A percentile compares a stretch with the other conserved stretches of the same genome.
phyloP scores from a whole-genome alignment of 2,113 vertebrate genomes.

The Megaleporinus macrocephalus region DNA sequence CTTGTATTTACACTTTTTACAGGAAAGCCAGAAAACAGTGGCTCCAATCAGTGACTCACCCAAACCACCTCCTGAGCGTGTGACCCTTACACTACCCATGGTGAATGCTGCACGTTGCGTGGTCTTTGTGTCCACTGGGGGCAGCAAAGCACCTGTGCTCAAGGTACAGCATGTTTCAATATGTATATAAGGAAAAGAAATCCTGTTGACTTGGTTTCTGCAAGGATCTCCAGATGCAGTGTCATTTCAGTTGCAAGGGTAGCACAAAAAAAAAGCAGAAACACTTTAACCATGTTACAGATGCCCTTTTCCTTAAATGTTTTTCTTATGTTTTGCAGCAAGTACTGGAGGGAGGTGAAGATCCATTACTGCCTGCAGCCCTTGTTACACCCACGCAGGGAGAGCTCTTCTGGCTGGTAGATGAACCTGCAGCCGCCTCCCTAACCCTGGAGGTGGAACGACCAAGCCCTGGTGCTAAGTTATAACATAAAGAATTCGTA shows the following conservation, averaged over 20 bases:
- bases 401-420: conserved; percentile 89
- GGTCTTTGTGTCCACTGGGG: conserved; percentile 88
- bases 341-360: conserved; percentile 83
- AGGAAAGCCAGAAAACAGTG: conserved; percentile 87
- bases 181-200: no score
- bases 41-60: conserved; percentile 89
- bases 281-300: not conserved
- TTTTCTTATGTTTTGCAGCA: conserved; percentile 69
- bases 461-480: conserved; percentile 67
- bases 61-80: conserved; percentile 85
- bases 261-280: not conserved
- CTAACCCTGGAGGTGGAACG: conserved; percentile 83
- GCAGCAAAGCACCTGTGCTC: conserved; percentile 85
- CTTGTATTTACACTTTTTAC: conserved; percentile 2
- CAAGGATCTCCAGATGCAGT: not conserved
- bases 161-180: conserved; percentile 77
- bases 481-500: not conserved
- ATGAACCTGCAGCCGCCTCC: conserved; percentile 84
- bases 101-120: conserved; percentile 87
- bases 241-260: not conserved
- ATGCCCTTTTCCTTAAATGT: not conserved
- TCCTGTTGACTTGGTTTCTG: no score
- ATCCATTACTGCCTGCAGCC: conserved; percentile 79
- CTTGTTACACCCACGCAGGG: conserved; percentile 80
- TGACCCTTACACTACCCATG: conserved; percentile 88